Percentiles rank a stretch among this genome's conserved stretches.
Conservation (phyloP, 2,113 vertebrate genomes). For the Cercopithecus mona region DNA sequence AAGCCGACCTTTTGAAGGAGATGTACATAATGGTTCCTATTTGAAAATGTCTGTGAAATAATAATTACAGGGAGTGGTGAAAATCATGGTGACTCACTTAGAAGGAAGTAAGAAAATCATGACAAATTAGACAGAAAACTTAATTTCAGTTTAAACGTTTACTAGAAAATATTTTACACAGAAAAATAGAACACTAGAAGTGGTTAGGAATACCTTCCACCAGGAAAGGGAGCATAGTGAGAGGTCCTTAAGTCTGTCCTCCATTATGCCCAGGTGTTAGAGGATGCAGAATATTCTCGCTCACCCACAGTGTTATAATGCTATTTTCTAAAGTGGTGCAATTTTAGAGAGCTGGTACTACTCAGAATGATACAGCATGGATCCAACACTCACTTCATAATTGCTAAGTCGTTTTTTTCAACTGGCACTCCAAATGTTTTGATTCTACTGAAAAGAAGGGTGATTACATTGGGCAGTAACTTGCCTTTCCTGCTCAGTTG, state of each 20-base stretch:
- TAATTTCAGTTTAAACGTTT: constrained; percentile 11
- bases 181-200: background rate
- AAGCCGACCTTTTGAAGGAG: background rate
- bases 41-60: background rate
- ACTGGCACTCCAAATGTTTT: constrained; percentile 47
- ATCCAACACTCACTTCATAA: background rate
- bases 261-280: constrained; percentile 45
- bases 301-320: background rate
- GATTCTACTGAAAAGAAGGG: background rate
- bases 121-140: background rate
- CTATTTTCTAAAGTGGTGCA: background rate
- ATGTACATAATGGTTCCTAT: background rate
- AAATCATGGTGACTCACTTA: background rate
- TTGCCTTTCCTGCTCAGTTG: background rate
- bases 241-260: background rate
- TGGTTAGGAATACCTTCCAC: background rate
- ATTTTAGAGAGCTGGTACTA: background rate
- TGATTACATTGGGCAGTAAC: background rate
- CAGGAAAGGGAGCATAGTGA: background rate
- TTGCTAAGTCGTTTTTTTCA: background rate
- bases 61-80: background rate
- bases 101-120: background rate
- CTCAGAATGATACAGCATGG: background rate
- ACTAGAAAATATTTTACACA: background rate
- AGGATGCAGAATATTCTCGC: background rate